Evolutionary conservation across 2,888 invertebrate species (phyloP).

Genomic region (Dinocampus coccinellae): DNA sequence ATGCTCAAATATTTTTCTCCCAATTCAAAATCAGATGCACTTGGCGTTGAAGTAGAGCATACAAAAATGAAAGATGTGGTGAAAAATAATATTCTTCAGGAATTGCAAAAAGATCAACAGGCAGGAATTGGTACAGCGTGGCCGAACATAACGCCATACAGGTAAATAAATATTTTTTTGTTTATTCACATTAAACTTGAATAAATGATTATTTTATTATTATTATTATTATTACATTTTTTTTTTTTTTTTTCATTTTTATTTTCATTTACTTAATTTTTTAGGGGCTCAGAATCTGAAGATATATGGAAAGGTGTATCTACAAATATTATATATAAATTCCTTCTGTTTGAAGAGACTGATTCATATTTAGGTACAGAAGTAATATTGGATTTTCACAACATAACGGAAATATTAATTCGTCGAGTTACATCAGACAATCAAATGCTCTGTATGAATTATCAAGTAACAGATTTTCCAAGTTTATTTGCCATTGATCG

Average conservation of each 20-base stretch:
- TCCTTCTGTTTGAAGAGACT: constrained; percentile 77
- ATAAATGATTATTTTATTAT: not conserved
- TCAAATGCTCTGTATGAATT: constrained; percentile 71
- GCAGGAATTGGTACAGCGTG: constrained; percentile 74
- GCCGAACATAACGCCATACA: constrained; percentile 77
- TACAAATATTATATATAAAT: constrained; percentile 71
- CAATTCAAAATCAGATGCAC: constrained; percentile 73
- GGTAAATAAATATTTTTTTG: constrained; percentile 56
- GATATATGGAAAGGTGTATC: constrained; percentile 73
- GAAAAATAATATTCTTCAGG: constrained; percentile 72
- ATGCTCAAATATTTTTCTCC: constrained; percentile 85
- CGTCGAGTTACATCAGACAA: constrained; percentile 74
- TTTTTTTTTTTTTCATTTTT: too few species aligned
- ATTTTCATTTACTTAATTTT: constrained; percentile 37
- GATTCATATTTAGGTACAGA: constrained; percentile 77
- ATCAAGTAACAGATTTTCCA: constrained; percentile 72
- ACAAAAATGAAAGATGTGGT: constrained; percentile 73
- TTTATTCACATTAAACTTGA: not conserved
- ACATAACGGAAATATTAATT: constrained; percentile 73
- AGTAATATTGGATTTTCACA: constrained; percentile 77
- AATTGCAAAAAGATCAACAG: constrained; percentile 75
- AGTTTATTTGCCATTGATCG: constrained; percentile 72
- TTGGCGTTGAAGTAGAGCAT: constrained; percentile 75
- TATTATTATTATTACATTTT: too few species aligned
- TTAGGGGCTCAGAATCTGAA: constrained; percentile 67